A percentile compares a stretch with the other conserved stretches of the same genome.
Conservation (phyloP, 2,797 vertebrate genomes). For the Myripristis jacobus region DNA sequence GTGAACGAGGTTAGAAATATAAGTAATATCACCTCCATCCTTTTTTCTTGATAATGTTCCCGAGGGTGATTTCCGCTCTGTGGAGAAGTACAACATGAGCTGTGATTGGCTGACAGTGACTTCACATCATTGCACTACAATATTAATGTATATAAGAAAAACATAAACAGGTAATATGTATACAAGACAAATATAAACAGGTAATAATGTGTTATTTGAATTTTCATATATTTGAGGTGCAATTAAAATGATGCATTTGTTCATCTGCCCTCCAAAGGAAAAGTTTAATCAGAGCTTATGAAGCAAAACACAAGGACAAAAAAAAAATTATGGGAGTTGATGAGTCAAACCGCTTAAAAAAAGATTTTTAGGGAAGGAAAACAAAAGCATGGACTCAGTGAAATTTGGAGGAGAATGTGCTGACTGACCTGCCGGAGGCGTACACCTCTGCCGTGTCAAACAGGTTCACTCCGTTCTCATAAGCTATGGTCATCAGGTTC, state of each 20-base stretch:
- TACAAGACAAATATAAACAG: neutral
- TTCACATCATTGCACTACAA: constrained; percentile 15
- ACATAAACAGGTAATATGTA: too few relatives aligned
- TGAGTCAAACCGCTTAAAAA: neutral
- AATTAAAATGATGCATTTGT: neutral
- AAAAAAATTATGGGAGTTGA: neutral
- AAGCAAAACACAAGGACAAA: neutral
- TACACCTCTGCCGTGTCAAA: constrained; percentile 88
- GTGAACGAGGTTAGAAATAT: constrained; percentile 41
- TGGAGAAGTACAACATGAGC: constrained; percentile 47
- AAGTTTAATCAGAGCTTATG: neutral
- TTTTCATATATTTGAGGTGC: neutral
- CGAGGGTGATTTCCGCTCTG: constrained; percentile 91
- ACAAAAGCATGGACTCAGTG: constrained; percentile 10
- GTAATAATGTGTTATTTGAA: constrained; percentile 1
- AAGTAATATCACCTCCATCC: constrained; percentile 88
- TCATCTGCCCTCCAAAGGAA: neutral
- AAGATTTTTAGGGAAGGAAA: neutral
- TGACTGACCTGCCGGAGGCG: constrained; percentile 84
- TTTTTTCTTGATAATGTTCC: constrained; percentile 93
- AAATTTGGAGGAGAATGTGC: constrained; percentile 19
- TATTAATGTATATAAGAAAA: constrained; percentile 4
- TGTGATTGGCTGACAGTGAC: constrained; percentile 11
- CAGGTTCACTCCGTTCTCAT: constrained; percentile 86
- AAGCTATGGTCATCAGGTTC: constrained; percentile 86